These are phyloP conservation scores for Latheticus oryzae DNA, from an alignment of 2,888 invertebrate species.

Conservation along the genomic window DNA sequence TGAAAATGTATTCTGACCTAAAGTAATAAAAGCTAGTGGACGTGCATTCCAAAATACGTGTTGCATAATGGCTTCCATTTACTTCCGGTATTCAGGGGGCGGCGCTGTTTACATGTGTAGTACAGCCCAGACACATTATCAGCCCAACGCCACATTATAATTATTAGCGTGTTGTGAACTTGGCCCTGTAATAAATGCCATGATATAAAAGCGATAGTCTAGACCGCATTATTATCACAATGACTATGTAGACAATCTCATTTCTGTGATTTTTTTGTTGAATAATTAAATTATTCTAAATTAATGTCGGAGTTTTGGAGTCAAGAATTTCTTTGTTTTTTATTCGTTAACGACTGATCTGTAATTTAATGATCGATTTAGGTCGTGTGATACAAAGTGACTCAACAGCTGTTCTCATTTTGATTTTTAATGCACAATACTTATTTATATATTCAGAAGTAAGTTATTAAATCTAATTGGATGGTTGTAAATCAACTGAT, in stretches of 20 bases:
- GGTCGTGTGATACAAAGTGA: slow-evolving; percentile 11
- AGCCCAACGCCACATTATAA: slow-evolving; percentile 30
- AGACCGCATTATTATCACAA: slow-evolving; percentile 2
- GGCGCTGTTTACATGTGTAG: slow-evolving; percentile 42
- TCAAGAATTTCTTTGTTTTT: slow-evolving; percentile 2
- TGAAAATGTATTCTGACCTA: slow-evolving; percentile 9
- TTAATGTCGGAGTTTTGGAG: slow-evolving; percentile 1
- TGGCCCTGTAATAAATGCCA: slow-evolving; percentile 30
- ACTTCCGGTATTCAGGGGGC: slow-evolving; percentile 42
- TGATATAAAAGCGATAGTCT: slow-evolving; percentile 2
- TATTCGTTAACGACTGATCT: slow-evolving; percentile 13
- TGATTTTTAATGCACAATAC: slow-evolving; percentile 13
- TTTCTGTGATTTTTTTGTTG: slow-evolving; percentile 3
- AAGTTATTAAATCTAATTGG: slow-evolving; percentile 14
- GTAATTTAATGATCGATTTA: slow-evolving; percentile 21
- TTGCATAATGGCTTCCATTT: slow-evolving; percentile 35
- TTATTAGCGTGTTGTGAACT: slow-evolving; percentile 35
- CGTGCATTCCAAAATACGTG: slow-evolving; percentile 26
- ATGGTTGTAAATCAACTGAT: neutral
- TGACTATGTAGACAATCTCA: slow-evolving; percentile 6
- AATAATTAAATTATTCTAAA: neutral
- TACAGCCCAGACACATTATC: slow-evolving; percentile 38
- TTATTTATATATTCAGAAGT: neutral
- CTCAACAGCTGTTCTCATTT: slow-evolving; percentile 15
- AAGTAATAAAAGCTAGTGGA: slow-evolving; percentile 15